Evolutionary conservation across 1,140 invertebrate species (phyloP).

Genomic region (Solen grandis): DNA sequence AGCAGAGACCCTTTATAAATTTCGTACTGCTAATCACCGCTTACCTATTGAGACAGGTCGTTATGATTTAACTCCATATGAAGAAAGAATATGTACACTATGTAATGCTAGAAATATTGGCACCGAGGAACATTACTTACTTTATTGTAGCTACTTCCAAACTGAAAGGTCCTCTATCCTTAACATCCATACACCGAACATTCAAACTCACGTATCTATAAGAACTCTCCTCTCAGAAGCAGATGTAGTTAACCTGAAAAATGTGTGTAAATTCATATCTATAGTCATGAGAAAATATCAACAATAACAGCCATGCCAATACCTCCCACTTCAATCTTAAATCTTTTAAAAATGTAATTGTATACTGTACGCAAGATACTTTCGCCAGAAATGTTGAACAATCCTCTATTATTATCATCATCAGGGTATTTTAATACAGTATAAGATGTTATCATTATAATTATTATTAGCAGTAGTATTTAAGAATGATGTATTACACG

Average conservation of each 20-base stretch:
- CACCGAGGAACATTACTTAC: not conserved
- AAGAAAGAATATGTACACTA: not conserved
- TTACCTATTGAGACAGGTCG: not conserved
- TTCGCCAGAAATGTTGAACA: no score
- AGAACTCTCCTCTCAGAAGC: no score
- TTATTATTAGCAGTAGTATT: no score
- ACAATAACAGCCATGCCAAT: not conserved
- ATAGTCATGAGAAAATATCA: not conserved
- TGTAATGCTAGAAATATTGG: not conserved
- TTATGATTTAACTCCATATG: not conserved
- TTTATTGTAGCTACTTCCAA: not conserved
- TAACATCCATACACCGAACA: not conserved
- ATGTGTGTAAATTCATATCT: not conserved
- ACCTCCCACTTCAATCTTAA: not conserved
- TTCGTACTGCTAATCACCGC: no score
- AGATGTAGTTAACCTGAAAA: not conserved
- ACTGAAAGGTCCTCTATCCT: no score
- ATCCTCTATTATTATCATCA: no score
- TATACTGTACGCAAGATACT: no score
- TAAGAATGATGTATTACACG: no score
- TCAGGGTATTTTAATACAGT: no score
- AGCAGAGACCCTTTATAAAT: no score
- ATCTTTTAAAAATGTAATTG: no score
- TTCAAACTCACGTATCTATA: not conserved
- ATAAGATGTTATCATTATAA: no score